phyloP scores from a whole-genome alignment of 2,113 vertebrate genomes.

The Podilymbus podiceps region DNA sequence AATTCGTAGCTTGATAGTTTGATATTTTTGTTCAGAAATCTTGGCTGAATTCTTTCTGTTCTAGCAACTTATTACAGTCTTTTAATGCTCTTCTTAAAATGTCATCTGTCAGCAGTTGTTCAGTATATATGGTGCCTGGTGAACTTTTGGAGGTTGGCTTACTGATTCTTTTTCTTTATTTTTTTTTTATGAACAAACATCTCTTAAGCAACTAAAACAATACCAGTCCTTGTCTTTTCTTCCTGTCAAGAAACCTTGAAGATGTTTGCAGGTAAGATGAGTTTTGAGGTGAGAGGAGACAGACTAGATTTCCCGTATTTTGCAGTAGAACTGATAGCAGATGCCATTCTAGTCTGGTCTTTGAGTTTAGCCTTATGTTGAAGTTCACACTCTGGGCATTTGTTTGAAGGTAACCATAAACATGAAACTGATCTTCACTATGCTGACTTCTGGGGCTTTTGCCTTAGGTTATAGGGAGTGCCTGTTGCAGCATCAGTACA shows the following conservation, averaged over 20 bases:
- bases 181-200: background rate
- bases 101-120: background rate
- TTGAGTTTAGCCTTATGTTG: background rate
- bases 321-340: background rate
- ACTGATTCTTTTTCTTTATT: background rate
- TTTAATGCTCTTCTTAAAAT: background rate
- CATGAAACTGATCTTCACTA: background rate
- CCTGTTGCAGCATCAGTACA: background rate
- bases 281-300: background rate
- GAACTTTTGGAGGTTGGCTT: background rate
- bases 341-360: background rate
- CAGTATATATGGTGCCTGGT: background rate
- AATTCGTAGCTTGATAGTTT: background rate
- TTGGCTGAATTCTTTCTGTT: background rate
- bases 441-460: background rate
- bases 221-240: background rate
- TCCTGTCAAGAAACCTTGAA: background rate
- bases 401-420: background rate
- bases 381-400: background rate
- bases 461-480: background rate
- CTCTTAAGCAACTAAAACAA: background rate
- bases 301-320: background rate
- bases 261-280: background rate
- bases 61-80: background rate
- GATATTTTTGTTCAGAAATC: background rate